These are phyloP conservation scores for Apoda limacodes DNA, from an alignment of 2,888 invertebrate genomes.

Conservation along the genomic window DNA sequence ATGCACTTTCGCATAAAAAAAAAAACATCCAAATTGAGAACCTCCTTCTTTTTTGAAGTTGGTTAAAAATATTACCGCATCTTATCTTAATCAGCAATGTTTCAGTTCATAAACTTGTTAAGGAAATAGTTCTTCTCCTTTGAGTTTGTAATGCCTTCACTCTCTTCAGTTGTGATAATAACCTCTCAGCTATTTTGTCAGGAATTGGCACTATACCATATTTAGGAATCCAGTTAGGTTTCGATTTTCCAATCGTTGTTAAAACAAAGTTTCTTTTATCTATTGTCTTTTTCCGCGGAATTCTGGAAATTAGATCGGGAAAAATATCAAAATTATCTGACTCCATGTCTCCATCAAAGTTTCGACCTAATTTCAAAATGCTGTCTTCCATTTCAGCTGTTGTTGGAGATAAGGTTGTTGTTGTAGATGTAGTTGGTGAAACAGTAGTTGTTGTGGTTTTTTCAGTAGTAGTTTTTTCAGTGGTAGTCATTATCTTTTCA, in stretches of 20 bases:
- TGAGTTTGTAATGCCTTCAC: slow-evolving; percentile 23
- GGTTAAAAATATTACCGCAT: no score
- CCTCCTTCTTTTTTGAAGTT: no score
- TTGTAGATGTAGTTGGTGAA: slow-evolving; percentile 6
- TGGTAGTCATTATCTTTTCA: slow-evolving; percentile 8
- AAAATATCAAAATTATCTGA: no score
- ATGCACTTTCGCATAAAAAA: no score
- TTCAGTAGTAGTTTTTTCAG: slow-evolving; percentile 6
- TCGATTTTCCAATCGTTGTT: slow-evolving; percentile 30
- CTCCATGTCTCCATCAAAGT: no score
- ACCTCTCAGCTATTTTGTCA: slow-evolving; percentile 34
- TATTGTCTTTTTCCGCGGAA: no score
- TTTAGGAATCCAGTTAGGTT: slow-evolving; percentile 35
- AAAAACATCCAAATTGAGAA: no score
- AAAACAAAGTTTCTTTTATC: no score
- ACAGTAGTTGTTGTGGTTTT: slow-evolving; percentile 5
- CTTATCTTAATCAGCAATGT: no score
- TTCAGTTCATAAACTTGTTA: slow-evolving; percentile 9
- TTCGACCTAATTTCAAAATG: no score
- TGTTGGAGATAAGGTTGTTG: slow-evolving; percentile 10
- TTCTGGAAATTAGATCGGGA: no score
- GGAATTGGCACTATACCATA: slow-evolving; percentile 45
- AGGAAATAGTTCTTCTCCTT: slow-evolving; percentile 12
- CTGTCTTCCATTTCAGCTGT: slow-evolving; percentile 6
- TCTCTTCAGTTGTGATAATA: slow-evolving; percentile 31